phyloP scores from a whole-genome alignment of 2,797 vertebrate genomes.

The Helarctos malayanus region DNA sequence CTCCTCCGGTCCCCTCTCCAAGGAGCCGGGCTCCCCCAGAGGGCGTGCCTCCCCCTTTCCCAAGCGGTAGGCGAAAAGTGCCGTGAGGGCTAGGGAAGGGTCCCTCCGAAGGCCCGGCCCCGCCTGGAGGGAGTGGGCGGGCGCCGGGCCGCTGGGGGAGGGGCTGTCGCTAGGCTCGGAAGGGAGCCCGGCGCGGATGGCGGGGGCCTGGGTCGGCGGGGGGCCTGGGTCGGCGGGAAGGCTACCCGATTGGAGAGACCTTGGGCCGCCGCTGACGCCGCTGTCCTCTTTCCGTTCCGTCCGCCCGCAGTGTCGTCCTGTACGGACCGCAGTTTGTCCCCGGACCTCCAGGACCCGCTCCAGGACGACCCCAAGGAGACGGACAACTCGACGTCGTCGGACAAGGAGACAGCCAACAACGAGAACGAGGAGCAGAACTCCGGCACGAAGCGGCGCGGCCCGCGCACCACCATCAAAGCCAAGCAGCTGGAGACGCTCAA shows the following conservation, averaged over 20 bases:
- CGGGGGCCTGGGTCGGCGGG: neutral
- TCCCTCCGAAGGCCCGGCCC: neutral
- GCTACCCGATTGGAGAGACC: neutral
- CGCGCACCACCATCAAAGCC: slow-evolving; percentile 98
- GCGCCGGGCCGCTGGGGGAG: slow-evolving; percentile 31
- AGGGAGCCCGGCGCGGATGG: neutral
- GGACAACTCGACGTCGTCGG: slow-evolving; percentile 97
- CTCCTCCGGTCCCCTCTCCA: neutral
- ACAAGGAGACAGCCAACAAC: slow-evolving; percentile 97
- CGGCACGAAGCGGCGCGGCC: slow-evolving; percentile 95
- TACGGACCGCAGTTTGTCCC: slow-evolving; percentile 98
- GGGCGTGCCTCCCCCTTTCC: neutral
- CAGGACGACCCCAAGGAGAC: slow-evolving; percentile 98
- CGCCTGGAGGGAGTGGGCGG: slow-evolving; percentile 38
- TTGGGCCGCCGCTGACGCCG: neutral
- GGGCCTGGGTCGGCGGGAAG: neutral
- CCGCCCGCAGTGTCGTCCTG: slow-evolving; percentile 95
- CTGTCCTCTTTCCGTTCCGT: slow-evolving; percentile 16
- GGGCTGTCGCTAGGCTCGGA: neutral
- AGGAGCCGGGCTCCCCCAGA: neutral
- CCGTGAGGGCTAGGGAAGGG: neutral
- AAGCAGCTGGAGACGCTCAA: slow-evolving; percentile 98
- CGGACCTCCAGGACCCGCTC: slow-evolving; percentile 95
- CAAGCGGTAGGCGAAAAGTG: neutral
- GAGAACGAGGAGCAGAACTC: slow-evolving; percentile 98